Conservation (phyloP, 1,140 invertebrate species). For the Lucilia sericata region DNA sequence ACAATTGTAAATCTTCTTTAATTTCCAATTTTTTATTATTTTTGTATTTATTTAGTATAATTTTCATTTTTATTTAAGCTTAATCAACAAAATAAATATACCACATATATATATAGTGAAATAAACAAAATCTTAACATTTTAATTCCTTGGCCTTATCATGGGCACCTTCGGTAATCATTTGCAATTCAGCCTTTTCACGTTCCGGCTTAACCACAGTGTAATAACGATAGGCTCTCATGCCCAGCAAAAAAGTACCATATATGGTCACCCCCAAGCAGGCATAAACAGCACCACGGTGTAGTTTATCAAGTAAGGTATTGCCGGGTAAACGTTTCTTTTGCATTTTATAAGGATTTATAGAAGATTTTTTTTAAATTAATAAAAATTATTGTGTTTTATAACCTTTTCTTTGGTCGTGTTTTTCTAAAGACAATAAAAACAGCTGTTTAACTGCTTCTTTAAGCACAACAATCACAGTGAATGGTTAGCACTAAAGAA, state of each 20-base stretch:
- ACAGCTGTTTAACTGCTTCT: background rate
- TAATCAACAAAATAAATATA: slow-evolving; percentile 31
- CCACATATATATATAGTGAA: background rate
- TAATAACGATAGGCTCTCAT: slow-evolving; percentile 67
- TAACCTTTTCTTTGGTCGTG: background rate
- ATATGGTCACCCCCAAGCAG: slow-evolving; percentile 68
- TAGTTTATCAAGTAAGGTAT: slow-evolving; percentile 65
- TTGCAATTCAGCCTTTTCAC: slow-evolving; percentile 62
- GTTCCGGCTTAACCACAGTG: slow-evolving; percentile 66
- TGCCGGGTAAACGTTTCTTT: slow-evolving; percentile 61
- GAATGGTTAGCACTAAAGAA: background rate
- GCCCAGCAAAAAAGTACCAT: slow-evolving; percentile 66
- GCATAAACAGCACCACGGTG: slow-evolving; percentile 69
- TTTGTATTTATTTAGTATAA: slow-evolving; percentile 17
- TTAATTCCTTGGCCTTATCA: slow-evolving; percentile 64
- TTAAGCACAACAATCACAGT: background rate
- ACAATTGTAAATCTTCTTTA: background rate
- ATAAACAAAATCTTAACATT: slow-evolving; percentile 52
- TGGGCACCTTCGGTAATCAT: slow-evolving; percentile 59
- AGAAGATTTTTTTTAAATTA: background rate
- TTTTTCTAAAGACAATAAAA: background rate
- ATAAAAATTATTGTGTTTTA: background rate
- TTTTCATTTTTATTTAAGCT: slow-evolving; percentile 4
- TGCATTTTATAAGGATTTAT: slow-evolving; percentile 54
- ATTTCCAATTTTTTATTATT: background rate